Evolutionary conservation across 2,113 vertebrate genomes (phyloP), one percentile per base, ranked within the genome.

Genomic region (Tyrannus savana): DNA sequence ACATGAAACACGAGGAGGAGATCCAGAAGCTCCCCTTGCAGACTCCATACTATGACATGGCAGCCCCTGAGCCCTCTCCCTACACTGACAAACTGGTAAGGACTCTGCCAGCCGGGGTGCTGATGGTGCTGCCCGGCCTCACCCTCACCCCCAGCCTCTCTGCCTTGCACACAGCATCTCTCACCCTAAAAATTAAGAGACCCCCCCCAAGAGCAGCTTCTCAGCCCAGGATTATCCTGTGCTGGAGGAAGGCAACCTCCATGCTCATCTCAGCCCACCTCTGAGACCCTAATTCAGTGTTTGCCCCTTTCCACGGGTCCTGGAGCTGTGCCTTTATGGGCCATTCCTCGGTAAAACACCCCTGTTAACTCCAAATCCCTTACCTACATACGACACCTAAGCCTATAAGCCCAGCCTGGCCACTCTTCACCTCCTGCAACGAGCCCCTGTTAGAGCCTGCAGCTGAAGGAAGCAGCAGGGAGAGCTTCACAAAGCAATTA

Each of bases 21-120:
- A 97, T 98, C 60, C 98, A 98, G 98, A 98, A 99, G 92, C 97
- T 98, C 81, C 97, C 98, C 42, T 97, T 98, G 17, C 98, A 99
- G 96, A 91, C 98, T 37, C 98, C 98, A 31, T 99, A 99, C 97
- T 99, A 98, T 5, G 98, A 99, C 97, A 98, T 98, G 98, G 98
- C 98, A 42, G 96, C 98, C 90, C 97, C 98, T 0, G 98, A 99
- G 94, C 97, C 98, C 50, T 97, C 98, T 79, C 97, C 98, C 67
- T 98, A 98, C 97, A 95, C 97, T 31, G 98, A 99, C 97, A 98
- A 98, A 81, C 97, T 95, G 98, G 99, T 99, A 98, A 99, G 99
- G 98, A 89, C 50, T 28, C 7, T 52, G 50, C 50, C 50, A 27
- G 15, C 16, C 10, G 9, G 41, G 63, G 21, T 19, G 71, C 37